Evolutionary conservation across 2,888 invertebrate genomes (phyloP).

Genomic region (Steromphala cineraria): DNA sequence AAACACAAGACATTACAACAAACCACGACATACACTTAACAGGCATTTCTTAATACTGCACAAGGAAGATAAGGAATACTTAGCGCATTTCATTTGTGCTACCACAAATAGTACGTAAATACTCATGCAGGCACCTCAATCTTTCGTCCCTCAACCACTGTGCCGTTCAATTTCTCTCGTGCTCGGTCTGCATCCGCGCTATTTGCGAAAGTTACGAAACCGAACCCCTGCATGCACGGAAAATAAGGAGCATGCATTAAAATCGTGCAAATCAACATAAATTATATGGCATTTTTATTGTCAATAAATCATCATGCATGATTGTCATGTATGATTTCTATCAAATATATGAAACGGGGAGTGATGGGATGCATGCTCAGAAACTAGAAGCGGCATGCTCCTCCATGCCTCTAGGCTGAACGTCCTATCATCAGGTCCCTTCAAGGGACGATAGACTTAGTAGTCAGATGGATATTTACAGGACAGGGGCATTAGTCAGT

Average conservation of each 20-base stretch:
- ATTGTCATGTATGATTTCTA: slow-evolving; percentile 22
- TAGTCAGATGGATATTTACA: neutral
- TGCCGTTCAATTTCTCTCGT: slow-evolving; percentile 99
- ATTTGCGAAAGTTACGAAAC: slow-evolving; percentile 99
- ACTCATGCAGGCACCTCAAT: slow-evolving; percentile 89
- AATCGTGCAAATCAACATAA: slow-evolving; percentile 71
- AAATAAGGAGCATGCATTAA: slow-evolving; percentile 55
- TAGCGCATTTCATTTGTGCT: slow-evolving; percentile 67
- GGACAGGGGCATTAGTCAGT: slow-evolving; percentile 12
- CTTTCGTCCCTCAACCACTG: slow-evolving; percentile 99
- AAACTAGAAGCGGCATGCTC: slow-evolving; percentile 37
- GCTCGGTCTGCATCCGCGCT: slow-evolving; percentile 99
- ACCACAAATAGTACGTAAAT: slow-evolving; percentile 69
- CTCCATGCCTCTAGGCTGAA: slow-evolving; percentile 33
- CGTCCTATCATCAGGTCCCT: slow-evolving; percentile 2
- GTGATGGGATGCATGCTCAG: slow-evolving; percentile 37
- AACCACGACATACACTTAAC: slow-evolving; percentile 34
- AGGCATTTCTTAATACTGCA: slow-evolving; percentile 74
- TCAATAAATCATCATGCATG: slow-evolving; percentile 25
- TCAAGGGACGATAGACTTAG: neutral
- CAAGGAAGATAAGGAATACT: slow-evolving; percentile 61
- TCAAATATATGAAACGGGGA: slow-evolving; percentile 8
- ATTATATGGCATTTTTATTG: slow-evolving; percentile 42
- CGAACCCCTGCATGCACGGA: slow-evolving; percentile 98
- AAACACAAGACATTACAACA: slow-evolving; percentile 22